Evolutionary conservation across 2,888 invertebrate genomes (phyloP).

Genomic region (Neuroscelio doddi): DNA sequence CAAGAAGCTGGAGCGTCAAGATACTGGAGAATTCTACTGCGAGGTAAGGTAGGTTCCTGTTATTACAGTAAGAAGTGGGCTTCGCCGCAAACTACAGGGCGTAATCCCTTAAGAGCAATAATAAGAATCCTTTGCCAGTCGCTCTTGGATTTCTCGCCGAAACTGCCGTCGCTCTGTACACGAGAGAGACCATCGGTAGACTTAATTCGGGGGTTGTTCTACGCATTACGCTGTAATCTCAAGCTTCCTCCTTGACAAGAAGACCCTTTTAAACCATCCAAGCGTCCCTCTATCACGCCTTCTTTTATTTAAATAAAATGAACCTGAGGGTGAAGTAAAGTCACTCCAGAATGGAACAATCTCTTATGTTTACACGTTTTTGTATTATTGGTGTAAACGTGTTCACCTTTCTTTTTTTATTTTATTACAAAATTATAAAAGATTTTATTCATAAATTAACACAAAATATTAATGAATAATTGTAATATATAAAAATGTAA

Average conservation of each 20-base stretch:
- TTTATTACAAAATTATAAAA: no score
- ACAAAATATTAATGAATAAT: no score
- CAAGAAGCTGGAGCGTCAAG: constrained; percentile 36
- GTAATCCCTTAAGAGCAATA: constrained; percentile 72
- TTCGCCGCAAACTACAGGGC: constrained; percentile 63
- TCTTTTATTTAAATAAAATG: constrained; percentile 50
- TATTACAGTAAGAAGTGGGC: constrained; percentile 65
- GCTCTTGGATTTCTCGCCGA: constrained; percentile 48
- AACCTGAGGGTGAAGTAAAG: constrained; percentile 34
- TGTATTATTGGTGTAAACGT: constrained; percentile 14
- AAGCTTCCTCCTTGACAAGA: constrained; percentile 46
- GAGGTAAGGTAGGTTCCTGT: constrained; percentile 58
- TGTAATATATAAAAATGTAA: no score
- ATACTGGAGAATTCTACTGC: constrained; percentile 39
- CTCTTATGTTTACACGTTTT: constrained; percentile 45
- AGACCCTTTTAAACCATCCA: constrained; percentile 48
- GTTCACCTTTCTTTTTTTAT: no score
- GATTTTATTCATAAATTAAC: no score
- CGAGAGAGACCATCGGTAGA: constrained; percentile 37
- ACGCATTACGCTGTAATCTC: constrained; percentile 51
- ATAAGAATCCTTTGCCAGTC: constrained; percentile 68
- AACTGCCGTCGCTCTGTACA: constrained; percentile 47
- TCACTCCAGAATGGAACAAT: constrained; percentile 31
- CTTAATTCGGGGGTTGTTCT: constrained; percentile 52
- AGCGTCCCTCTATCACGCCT: constrained; percentile 41